Evolutionary conservation across 1,140 invertebrate species (phyloP).

Genomic region (Dendroctonus valens): DNA sequence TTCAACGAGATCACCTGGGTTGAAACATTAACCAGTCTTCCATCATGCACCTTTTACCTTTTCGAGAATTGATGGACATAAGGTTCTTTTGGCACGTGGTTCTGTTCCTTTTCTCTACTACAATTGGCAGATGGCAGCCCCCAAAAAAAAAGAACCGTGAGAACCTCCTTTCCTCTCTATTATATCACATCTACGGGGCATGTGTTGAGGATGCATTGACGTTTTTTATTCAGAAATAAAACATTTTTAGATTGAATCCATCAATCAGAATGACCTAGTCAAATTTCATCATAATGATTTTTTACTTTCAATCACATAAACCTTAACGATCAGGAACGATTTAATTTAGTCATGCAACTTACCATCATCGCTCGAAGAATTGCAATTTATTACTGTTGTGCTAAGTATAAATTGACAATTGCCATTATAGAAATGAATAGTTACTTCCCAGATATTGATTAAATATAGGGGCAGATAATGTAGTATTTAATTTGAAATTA

Average conservation of each 20-base stretch:
- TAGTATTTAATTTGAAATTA: too few species aligned
- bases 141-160: slow-evolving; percentile 26
- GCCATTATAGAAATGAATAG: too few species aligned
- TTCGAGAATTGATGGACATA: slow-evolving; percentile 23
- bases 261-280: slow-evolving; percentile 19
- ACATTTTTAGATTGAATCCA: slow-evolving; percentile 23
- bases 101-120: slow-evolving; percentile 27
- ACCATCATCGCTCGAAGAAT: not conserved
- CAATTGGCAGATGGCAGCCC: slow-evolving; percentile 33
- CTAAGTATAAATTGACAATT: too few species aligned
- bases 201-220: slow-evolving; percentile 21
- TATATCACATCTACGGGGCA: slow-evolving; percentile 24
- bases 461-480: too few species aligned
- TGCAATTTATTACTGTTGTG: too few species aligned
- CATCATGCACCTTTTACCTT: slow-evolving; percentile 25
- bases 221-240: slow-evolving; percentile 27
- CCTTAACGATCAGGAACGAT: slow-evolving; percentile 10
- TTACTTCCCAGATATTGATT: too few species aligned
- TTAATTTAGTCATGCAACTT: slow-evolving; percentile 23
- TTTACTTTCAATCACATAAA: slow-evolving; percentile 9
- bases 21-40: slow-evolving; percentile 23
- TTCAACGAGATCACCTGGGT: slow-evolving; percentile 21
- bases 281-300: slow-evolving; percentile 23
- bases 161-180: slow-evolving; percentile 32
- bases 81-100: slow-evolving; percentile 34